These are phyloP conservation scores for Clarias macrocephalus DNA, from an alignment of 2,113 vertebrate species.

Conservation along the genomic window DNA sequence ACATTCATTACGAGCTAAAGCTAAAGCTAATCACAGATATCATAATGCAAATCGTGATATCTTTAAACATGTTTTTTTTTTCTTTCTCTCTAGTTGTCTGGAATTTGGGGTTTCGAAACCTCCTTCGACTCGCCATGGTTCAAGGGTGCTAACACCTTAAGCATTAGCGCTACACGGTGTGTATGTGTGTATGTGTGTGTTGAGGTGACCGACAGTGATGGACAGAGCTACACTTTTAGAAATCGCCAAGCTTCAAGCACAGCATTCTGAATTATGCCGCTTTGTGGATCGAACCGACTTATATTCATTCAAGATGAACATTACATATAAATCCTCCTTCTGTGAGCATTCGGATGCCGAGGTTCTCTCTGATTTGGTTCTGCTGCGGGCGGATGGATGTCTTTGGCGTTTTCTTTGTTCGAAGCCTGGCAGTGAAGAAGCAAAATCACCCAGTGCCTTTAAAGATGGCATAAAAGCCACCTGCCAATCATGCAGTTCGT, in stretches of 20 bases:
- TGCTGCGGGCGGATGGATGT: not conserved
- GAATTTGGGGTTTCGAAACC: not conserved
- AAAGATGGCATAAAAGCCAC: not conserved
- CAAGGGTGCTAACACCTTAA: not conserved
- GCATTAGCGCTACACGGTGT: not conserved
- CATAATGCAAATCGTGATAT: not conserved
- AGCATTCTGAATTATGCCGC: conserved; percentile 50
- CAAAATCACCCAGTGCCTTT: not conserved
- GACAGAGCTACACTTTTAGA: not conserved
- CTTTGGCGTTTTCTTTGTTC: not conserved
- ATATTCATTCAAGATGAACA: not conserved
- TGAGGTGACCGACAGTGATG: not conserved
- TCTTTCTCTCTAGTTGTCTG: not conserved
- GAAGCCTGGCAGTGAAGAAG: not conserved
- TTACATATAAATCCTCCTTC: not conserved
- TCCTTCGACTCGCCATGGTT: not conserved
- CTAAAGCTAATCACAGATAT: not conserved
- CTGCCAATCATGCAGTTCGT: not conserved
- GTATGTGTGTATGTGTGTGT: not conserved
- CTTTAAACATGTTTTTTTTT: not conserved
- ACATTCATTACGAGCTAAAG: not conserved
- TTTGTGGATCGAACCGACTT: conserved; percentile 46
- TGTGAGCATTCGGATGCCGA: not conserved
- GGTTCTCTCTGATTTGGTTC: not conserved
- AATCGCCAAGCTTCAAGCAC: not conserved